phyloP scores from a whole-genome alignment of 2,113 vertebrate species.

The Dolichotis patagonum region DNA sequence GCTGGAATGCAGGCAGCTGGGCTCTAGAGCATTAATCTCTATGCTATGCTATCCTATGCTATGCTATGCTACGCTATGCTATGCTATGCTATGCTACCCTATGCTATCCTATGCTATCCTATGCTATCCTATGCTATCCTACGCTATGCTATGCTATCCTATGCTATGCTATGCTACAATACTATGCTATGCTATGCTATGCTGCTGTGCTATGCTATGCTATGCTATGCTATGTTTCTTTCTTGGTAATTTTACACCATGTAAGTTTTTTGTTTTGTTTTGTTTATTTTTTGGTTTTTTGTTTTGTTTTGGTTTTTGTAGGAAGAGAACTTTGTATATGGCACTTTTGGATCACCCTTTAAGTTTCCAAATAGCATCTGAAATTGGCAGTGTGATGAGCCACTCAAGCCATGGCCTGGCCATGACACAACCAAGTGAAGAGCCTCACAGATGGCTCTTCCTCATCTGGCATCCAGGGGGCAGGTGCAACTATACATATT shows the following conservation, averaged over 20 bases:
- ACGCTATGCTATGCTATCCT: background rate
- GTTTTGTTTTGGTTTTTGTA: background rate
- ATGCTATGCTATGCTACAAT: background rate
- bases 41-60: background rate
- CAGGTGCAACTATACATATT: background rate
- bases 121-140: no score
- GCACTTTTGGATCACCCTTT: background rate
- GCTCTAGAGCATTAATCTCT: background rate
- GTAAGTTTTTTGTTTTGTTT: background rate
- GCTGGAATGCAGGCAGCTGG: background rate
- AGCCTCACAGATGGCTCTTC: background rate
- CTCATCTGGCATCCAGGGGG: accelerated
- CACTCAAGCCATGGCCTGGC: background rate
- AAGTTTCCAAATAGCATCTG: background rate
- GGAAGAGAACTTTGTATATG: background rate
- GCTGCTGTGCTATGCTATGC: background rate
- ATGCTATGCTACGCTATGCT: background rate
- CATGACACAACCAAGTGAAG: background rate
- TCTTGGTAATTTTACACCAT: background rate
- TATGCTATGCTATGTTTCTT: background rate
- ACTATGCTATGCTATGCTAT: background rate
- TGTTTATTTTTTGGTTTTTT: no score
- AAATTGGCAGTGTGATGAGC: background rate
- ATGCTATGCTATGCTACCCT: background rate
- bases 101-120: background rate